phyloP scores from a whole-genome alignment of 2,888 invertebrate species.

The Myathropa florea region DNA sequence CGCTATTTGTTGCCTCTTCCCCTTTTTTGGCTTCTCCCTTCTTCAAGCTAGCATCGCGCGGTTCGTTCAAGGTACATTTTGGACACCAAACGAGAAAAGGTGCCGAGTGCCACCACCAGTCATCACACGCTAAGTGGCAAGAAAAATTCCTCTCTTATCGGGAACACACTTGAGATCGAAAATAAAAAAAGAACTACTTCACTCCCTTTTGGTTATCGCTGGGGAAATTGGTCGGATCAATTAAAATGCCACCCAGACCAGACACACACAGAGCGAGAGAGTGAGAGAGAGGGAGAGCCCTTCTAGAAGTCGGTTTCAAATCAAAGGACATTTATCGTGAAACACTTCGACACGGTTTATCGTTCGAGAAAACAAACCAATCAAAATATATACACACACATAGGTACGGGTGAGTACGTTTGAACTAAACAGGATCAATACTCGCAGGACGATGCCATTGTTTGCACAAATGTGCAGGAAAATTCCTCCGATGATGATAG shows the following conservation, averaged over 20 bases:
- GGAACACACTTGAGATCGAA: conserved; percentile 28
- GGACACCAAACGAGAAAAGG: conserved; percentile 56
- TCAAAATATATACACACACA: conserved; percentile 44
- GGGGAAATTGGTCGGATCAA: conserved; percentile 55
- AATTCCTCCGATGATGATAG: conserved; percentile 42
- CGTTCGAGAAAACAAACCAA: conserved; percentile 62
- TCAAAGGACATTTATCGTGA: conserved; percentile 60
- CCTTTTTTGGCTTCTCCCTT: background rate
- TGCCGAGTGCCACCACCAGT: conserved; percentile 52
- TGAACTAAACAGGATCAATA: conserved; percentile 48
- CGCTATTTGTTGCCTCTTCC: conserved; percentile 39
- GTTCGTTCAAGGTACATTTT: conserved; percentile 21
- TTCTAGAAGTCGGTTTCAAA: conserved; percentile 28
- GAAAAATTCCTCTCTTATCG: conserved; percentile 63
- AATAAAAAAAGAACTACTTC: conserved; percentile 1
- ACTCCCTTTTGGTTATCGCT: conserved; percentile 21
- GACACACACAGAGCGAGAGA: background rate
- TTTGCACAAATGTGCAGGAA: conserved; percentile 54
- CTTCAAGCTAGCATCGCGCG: background rate
- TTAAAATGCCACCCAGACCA: conserved; percentile 67
- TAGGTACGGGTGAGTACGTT: background rate
- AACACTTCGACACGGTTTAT: conserved; percentile 69
- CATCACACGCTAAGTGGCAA: conserved; percentile 63
- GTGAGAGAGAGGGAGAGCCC: background rate
- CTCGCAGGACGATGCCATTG: conserved; percentile 27